A percentile compares a stretch with the other conserved stretches of the same genome.
Evolutionary conservation across 2,113 vertebrate genomes (phyloP).

Genomic region (Ondatra zibethicus): DNA sequence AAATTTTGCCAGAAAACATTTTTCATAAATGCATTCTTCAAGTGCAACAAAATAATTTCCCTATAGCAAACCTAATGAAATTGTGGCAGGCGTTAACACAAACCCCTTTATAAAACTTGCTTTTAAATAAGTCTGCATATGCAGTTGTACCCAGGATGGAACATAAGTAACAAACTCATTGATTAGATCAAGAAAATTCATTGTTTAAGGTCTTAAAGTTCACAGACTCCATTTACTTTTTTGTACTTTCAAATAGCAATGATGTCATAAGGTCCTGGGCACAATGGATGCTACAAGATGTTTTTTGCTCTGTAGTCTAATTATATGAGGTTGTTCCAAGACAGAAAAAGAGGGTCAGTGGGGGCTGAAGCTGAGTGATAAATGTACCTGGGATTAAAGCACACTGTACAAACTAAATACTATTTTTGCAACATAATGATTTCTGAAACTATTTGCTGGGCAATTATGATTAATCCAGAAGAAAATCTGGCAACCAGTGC

Average conservation of each 20-base stretch:
- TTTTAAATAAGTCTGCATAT: background rate
- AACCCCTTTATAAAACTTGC: background rate
- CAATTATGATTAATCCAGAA: constrained; percentile 75
- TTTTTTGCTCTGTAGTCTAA: constrained; percentile 11
- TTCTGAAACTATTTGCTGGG: constrained; percentile 59
- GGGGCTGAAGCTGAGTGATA: background rate
- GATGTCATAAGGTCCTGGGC: background rate
- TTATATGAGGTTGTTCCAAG: background rate
- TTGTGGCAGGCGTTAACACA: background rate
- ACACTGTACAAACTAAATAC: constrained; percentile 47
- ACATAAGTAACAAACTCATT: constrained; percentile 24
- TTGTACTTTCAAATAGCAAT: background rate
- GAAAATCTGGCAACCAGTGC: constrained; percentile 62
- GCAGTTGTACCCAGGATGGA: background rate
- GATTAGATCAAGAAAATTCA: constrained; percentile 39
- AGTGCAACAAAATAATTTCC: background rate
- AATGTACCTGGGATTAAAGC: constrained; percentile 47
- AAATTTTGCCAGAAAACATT: constrained; percentile 14
- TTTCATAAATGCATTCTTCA: background rate
- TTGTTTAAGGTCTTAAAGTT: constrained; percentile 31
- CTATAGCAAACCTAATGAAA: background rate
- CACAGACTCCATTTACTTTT: constrained; percentile 27
- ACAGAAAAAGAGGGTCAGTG: constrained; percentile 19
- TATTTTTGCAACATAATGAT: constrained; percentile 67
- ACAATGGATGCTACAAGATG: background rate